These are phyloP conservation scores for Mugil cephalus DNA, from an alignment of 2,113 vertebrate genomes.

Conservation along the genomic window DNA sequence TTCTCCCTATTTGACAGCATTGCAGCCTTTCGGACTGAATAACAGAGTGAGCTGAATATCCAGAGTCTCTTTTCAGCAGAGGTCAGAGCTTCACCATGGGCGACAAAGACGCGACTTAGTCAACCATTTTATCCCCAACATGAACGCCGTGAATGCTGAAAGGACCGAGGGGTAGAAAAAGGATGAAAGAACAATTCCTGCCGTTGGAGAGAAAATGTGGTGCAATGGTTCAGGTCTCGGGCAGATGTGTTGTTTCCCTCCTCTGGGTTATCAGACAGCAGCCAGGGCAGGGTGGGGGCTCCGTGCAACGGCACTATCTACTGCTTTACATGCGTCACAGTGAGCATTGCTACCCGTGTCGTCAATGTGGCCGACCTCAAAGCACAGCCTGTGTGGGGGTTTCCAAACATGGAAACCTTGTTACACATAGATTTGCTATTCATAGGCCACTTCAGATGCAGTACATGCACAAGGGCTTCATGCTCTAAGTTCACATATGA, in stretches of 20 bases:
- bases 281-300: constrained; percentile 66
- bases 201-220: not conserved
- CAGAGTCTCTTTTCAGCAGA: too few species aligned
- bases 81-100: not conserved
- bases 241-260: constrained; percentile 19
- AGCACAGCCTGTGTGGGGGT: not conserved
- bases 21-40: constrained; percentile 1
- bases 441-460: not conserved
- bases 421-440: not conserved
- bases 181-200: constrained; percentile 8
- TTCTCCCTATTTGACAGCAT: constrained; percentile 82
- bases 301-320: constrained; percentile 45
- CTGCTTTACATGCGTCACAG: constrained; percentile 28
- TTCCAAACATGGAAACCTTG: not conserved
- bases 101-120: constrained; percentile 22
- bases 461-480: not conserved
- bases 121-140: constrained; percentile 50
- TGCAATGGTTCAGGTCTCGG: not conserved
- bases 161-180: not conserved
- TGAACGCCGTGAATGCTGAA: not conserved
- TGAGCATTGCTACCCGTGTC: not conserved
- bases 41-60: not conserved
- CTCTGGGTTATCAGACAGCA: constrained; percentile 58
- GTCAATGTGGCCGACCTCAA: not conserved
- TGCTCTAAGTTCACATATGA: too few species aligned